Evolutionary conservation across 2,113 vertebrate genomes (phyloP).

Genomic region (Geothlypis trichas): DNA sequence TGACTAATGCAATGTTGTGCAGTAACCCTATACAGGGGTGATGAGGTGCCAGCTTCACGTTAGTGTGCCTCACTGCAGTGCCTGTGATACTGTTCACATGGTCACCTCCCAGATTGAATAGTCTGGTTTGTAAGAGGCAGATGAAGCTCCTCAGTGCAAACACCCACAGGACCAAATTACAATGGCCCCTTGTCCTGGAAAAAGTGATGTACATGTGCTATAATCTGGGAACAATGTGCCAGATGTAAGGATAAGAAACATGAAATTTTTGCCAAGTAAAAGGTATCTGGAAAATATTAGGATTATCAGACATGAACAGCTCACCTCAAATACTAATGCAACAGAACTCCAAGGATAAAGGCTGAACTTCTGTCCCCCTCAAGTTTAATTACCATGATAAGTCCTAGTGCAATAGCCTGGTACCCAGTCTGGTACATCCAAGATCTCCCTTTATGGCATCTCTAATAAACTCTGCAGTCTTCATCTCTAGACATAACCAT

Average conservation of each 20-base stretch:
- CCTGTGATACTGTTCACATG: not conserved
- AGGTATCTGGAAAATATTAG: not conserved
- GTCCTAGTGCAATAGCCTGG: not conserved
- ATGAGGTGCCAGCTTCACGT: not conserved
- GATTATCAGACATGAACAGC: not conserved
- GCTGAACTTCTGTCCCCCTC: not conserved
- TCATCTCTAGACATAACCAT: not conserved
- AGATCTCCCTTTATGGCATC: not conserved
- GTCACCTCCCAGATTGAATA: not conserved
- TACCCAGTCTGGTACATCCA: not conserved
- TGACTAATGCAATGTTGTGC: not conserved
- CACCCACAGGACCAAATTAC: not conserved
- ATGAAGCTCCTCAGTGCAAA: not conserved
- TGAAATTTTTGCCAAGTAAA: not conserved
- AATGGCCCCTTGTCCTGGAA: not conserved
- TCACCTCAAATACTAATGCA: not conserved
- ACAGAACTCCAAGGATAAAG: not conserved
- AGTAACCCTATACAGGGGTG: not conserved
- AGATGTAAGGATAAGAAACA: conserved; percentile 1
- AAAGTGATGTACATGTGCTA: not conserved
- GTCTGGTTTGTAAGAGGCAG: not conserved
- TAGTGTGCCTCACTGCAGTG: not conserved
- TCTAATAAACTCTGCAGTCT: not conserved
- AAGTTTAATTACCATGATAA: not conserved
- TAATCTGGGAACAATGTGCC: not conserved